phyloP scores from a whole-genome alignment of 2,797 vertebrate species.

The Pseudocheirus occidentalis region DNA sequence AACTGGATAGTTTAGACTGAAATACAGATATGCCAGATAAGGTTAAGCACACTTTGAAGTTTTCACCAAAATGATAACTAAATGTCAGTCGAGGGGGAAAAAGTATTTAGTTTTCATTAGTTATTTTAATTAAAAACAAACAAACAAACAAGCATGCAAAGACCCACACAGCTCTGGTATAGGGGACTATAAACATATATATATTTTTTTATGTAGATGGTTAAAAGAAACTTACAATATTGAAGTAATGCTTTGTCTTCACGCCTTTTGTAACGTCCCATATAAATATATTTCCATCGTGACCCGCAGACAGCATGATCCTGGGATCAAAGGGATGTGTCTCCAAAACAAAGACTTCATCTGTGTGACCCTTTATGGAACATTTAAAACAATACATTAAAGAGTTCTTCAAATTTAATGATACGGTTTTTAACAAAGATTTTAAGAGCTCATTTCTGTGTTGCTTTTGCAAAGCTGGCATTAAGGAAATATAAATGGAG shows the following conservation, averaged over 20 bases:
- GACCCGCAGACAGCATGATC: slow-evolving; percentile 97
- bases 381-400: slow-evolving; percentile 69
- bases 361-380: slow-evolving; percentile 91
- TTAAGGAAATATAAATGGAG: background rate
- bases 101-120: background rate
- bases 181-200: background rate
- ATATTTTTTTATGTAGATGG: background rate
- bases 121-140: background rate
- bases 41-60: background rate
- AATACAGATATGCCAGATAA: background rate
- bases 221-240: slow-evolving; percentile 88
- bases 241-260: slow-evolving; percentile 95
- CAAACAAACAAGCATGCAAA: background rate
- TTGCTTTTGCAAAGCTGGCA: slow-evolving; percentile 10
- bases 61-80: background rate
- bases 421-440: slow-evolving; percentile 10
- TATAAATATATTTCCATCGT: slow-evolving; percentile 96
- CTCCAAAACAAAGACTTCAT: slow-evolving; percentile 98
- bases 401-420: slow-evolving; percentile 35
- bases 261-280: slow-evolving; percentile 95
- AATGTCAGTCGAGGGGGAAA: background rate
- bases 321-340: slow-evolving; percentile 96
- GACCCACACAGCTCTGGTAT: background rate
- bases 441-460: background rate
- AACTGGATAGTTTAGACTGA: background rate